Base-by-base conservation (phyloP, 1,140 invertebrate genomes). In the Bombus turneri region DNA sequence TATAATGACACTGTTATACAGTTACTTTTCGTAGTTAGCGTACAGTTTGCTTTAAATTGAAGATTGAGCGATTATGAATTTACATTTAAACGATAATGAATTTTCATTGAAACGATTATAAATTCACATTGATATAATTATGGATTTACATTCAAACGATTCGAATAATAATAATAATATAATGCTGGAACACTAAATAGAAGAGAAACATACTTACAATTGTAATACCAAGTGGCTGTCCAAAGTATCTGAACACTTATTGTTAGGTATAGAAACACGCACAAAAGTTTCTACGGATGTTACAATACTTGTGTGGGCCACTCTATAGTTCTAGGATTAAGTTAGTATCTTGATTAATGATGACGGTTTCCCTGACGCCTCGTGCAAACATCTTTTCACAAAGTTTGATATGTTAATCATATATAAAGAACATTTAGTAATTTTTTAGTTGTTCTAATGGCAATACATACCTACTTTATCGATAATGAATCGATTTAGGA, bases 401-500 rank as follows among this genome's bases (percentile, higher is more conserved):
- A 39, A 76, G 13, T 76, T 59, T 57, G 8, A 39, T 62, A 4
- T 41, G 1, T 59, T 18, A 53, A 31, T 47, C 37, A 47, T 9
- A 22, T 34, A 28, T 2, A 47, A 5, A 15, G 1, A 53, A 53
- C 18, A 75, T 59, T 37, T 59, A 28, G 18, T 25, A 9, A 34
- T 22, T 22, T 53, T 53, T 53, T 53, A 53, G 5, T 39, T 39
- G 6, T 6, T 3, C 10, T 47, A 39, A 69, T 57, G 28, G 1
- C 41, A 62, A 53, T 75, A 39, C 1, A 28, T 69, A 68, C 47
- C 47, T 75, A 53, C 1, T n/a, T 69, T n/a, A 43, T 71, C 78
- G 78, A 80, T 15, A 39, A 69, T 80, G 78, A 69, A 69, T 28
- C 37, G 68, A 69, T 69, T 69, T 37, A 3, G 34, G 34, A 69